A percentile compares a stretch with the other conserved stretches of the same genome.
These are phyloP conservation scores for Corapipo altera DNA, from an alignment of 2,113 vertebrate genomes.

Conservation along the genomic window DNA sequence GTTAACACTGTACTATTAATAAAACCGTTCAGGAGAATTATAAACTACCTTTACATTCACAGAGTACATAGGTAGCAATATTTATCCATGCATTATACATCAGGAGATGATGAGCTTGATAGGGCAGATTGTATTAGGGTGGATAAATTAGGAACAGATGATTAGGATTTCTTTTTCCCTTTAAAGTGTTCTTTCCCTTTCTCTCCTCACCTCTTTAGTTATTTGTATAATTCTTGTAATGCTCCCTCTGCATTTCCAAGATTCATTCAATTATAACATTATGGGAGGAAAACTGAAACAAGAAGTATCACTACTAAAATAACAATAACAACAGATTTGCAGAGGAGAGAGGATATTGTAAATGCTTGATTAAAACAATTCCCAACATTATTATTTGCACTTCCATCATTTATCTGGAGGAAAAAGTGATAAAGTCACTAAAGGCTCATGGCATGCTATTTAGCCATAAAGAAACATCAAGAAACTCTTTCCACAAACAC, in stretches of 20 bases:
- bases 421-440: not conserved
- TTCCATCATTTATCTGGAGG: not conserved
- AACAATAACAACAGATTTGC: not conserved
- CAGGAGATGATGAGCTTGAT: constrained; percentile 48
- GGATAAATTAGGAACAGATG: constrained; percentile 47
- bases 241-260: not conserved
- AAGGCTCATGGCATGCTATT: not conserved
- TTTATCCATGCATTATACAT: constrained; percentile 55
- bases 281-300: not conserved
- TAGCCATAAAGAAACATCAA: not conserved
- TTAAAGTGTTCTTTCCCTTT: not conserved
- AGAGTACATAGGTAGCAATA: constrained; percentile 28
- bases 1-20: constrained; percentile 56
- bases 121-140: constrained; percentile 10
- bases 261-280: not conserved
- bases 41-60: constrained; percentile 15
- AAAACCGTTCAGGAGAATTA: constrained; percentile 34
- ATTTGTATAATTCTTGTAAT: not conserved
- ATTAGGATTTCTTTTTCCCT: not conserved
- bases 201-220: not conserved
- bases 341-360: not conserved
- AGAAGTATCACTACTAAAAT: not conserved
- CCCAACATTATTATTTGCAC: not conserved
- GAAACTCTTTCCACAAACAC: not conserved
- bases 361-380: not conserved